These are phyloP conservation scores for Uloborus plumipes DNA, from an alignment of 2,888 invertebrate genomes.

Conservation along the genomic window DNA sequence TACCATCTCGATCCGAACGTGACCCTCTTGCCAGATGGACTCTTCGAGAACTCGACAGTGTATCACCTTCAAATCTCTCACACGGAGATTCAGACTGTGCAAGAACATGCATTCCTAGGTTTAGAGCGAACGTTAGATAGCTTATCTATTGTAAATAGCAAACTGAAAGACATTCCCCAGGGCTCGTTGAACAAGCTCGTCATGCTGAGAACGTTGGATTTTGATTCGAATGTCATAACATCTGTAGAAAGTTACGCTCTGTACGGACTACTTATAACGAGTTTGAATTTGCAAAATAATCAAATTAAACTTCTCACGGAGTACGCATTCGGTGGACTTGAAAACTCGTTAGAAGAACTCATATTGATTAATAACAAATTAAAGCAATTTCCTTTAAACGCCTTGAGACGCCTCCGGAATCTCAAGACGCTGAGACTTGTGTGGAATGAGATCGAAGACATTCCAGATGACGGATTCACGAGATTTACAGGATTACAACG, in stretches of 20 bases:
- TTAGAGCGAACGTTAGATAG: slow-evolving; percentile 70
- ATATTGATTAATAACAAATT: slow-evolving; percentile 90
- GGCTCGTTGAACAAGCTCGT: slow-evolving; percentile 75
- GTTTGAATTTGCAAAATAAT: slow-evolving; percentile 87
- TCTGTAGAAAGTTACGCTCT: slow-evolving; percentile 91
- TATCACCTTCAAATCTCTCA: slow-evolving; percentile 75
- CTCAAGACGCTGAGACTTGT: slow-evolving; percentile 82
- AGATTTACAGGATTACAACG: slow-evolving; percentile 81
- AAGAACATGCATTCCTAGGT: slow-evolving; percentile 69
- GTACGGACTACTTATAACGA: slow-evolving; percentile 85
- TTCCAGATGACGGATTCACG: slow-evolving; percentile 80
- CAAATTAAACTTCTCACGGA: slow-evolving; percentile 84
- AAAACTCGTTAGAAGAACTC: slow-evolving; percentile 83
- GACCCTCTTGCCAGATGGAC: slow-evolving; percentile 80
- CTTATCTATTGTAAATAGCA: slow-evolving; percentile 71
- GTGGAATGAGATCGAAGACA: slow-evolving; percentile 81
- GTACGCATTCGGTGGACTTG: slow-evolving; percentile 85
- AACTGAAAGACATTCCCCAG: slow-evolving; percentile 70
- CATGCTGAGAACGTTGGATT: slow-evolving; percentile 82
- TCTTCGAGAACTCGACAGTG: slow-evolving; percentile 77
- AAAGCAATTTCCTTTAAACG: slow-evolving; percentile 84
- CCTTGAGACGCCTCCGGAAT: slow-evolving; percentile 79
- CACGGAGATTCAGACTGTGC: slow-evolving; percentile 78
- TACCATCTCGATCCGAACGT: slow-evolving; percentile 89
- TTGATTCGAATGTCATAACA: slow-evolving; percentile 86